phyloP scores from a whole-genome alignment of 2,113 vertebrate genomes.

The Anguilla rostrata region DNA sequence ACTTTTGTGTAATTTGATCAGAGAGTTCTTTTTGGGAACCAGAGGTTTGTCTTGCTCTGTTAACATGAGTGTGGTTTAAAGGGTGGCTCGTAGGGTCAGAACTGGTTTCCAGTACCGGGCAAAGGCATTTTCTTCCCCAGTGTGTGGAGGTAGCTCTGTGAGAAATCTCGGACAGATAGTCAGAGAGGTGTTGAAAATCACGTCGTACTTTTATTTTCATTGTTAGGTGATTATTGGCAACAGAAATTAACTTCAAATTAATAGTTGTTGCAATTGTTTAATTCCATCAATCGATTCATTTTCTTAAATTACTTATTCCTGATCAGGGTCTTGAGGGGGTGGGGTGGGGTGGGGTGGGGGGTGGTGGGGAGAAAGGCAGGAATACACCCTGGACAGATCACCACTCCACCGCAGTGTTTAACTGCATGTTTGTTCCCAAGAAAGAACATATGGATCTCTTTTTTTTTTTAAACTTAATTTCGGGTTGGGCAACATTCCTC shows the following conservation, averaged over 20 bases:
- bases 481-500: not conserved
- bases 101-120: not conserved
- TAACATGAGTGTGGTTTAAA: conserved; percentile 21
- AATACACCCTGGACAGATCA: too few relatives aligned
- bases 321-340: too few relatives aligned
- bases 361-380: too few relatives aligned
- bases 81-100: not conserved
- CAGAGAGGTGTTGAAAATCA: not conserved
- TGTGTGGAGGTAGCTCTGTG: not conserved
- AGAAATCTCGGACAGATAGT: not conserved
- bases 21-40: not conserved
- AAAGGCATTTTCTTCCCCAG: not conserved
- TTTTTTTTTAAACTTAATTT: not conserved
- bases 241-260: too few relatives aligned
- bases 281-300: too few relatives aligned
- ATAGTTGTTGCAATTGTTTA: too few relatives aligned
- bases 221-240: too few relatives aligned
- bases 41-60: conserved; percentile 39
- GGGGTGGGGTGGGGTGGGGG: too few relatives aligned
- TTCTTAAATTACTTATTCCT: too few relatives aligned
- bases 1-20: not conserved
- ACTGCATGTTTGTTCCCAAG: not conserved
- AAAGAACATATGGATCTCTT: not conserved
- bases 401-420: not conserved
- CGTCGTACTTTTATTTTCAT: not conserved